Base-by-base conservation (phyloP, 1,140 invertebrate species). In the Pteromalus puparum region DNA sequence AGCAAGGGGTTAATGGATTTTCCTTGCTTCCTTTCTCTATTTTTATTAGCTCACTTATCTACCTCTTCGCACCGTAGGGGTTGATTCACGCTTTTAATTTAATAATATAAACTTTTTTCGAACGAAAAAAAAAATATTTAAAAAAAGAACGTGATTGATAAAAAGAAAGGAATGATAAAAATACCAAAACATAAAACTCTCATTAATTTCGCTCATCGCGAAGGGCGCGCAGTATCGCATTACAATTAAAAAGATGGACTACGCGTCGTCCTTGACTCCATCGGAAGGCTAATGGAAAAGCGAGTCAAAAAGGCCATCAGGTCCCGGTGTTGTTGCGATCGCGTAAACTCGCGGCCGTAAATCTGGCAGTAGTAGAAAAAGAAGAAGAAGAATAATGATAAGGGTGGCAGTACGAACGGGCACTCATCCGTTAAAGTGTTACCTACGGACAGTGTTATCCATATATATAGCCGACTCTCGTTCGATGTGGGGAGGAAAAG, bases 1-100 rank as follows among this genome's bases (percentile, higher is more conserved):
- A 6, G 2, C 9, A 18, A 46, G n/a, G 38, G 38, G 67, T 79
- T 87, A 87, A 89, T 86, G 74, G 67, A 84, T 77, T 82, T 85
- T 76, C 2, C 81, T 88, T 86, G 83, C 87, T 78, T 53, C 70
- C 3, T 61, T 38, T 80, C 84, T 34, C 30, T 67, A 38, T 67
- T 65, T 48, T 24, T 76, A 26, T 24, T 38, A 10, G n/a, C 13
- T 6, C 0, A 53, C 42, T 70, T 10, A 46, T 46, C 70, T 70
- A 28, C 5, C 10, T 5, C 38, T 9, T 10, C 38, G 38, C 9
- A 42, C 9, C 38, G 38, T 42, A 42, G 38, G 38, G 10, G 38
- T 9, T 10, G 38, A 7, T 42, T 42, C 1, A 7, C 38, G 38
- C 38, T 42, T 42, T 42, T 10, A 42, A 42, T 42, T 42, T 42